Evolutionary conservation across 1,140 invertebrate species (phyloP), one percentile per base, ranked within the genome.

Genomic region (Drosophila ercepeae): DNA sequence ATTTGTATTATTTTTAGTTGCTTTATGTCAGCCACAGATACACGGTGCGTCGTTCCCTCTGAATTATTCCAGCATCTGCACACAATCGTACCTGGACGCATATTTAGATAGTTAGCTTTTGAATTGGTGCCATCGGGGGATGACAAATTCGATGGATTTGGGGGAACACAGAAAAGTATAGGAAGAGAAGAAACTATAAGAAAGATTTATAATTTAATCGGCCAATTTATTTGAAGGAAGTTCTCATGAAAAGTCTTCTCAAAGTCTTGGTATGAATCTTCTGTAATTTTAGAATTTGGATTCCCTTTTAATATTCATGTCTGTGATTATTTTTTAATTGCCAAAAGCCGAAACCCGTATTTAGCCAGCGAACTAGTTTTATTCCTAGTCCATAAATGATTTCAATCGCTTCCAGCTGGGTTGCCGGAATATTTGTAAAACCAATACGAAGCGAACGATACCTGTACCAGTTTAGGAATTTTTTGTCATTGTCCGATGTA

Each of bases 1-100:
- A 91, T 90, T 90, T 84, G 79, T 84, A 89, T 90, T 89, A 86
- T 91, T 91, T 89, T 90, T 89, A 83, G 78, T 84, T 75, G 72
- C 73, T 75, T 83, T 75, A 82, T 88, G 82, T 88, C 69, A 86
- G 63, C 67, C 65, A 71, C 71, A 86, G 57, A 77, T 49, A 74
- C 27, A 67, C 36, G n/a, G n/a, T n/a, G n/a, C n/a, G 49, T 19
- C 36, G 49, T 34, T 45, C 60, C 60, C 9, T 0, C 3, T 1
- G 21, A 44, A 23, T 34, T n/a, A 25, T 19, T 19, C 49, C 60
- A 13, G 1, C 8, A 11, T 16, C 44, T 11, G 61, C 57, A 64
- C 46, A 27, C 34, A 65, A 32, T 51, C 21, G 25, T 67, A 67
- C 46, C 63, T 67, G 21, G 51, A 13, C 7, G 32, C 55, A 53